These are phyloP conservation scores for Xanthostigma xanthostigma DNA, from an alignment of 2,888 invertebrate species.

Conservation along the genomic window DNA sequence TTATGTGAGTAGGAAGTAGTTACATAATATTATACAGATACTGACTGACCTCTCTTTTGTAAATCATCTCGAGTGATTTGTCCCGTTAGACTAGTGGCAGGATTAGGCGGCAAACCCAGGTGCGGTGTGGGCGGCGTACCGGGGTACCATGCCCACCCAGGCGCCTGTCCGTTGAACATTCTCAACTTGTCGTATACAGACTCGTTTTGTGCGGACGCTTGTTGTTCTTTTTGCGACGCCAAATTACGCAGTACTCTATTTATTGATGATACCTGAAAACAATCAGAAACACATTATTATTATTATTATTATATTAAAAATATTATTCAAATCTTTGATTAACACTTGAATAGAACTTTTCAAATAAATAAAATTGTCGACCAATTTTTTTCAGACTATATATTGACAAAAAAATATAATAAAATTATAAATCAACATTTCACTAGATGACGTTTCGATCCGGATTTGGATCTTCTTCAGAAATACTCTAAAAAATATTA, in stretches of 20 bases:
- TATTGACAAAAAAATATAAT: too few relatives aligned
- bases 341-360: too few relatives aligned
- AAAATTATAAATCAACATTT: too few relatives aligned
- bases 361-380: too few relatives aligned
- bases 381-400: too few relatives aligned
- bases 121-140: constrained; percentile 62
- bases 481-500: too few relatives aligned
- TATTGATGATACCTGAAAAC: constrained; percentile 84
- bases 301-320: neutral
- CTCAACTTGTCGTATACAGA: constrained; percentile 88
- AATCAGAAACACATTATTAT: constrained; percentile 11
- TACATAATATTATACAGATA: constrained; percentile 12
- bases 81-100: constrained; percentile 25
- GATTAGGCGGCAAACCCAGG: constrained; percentile 38
- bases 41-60: constrained; percentile 42
- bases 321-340: too few relatives aligned
- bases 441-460: too few relatives aligned
- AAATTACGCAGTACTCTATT: constrained; percentile 93
- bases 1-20: too few relatives aligned
- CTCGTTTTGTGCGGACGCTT: constrained; percentile 67
- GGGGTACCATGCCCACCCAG: constrained; percentile 80
- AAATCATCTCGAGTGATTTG: constrained; percentile 50
- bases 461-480: too few relatives aligned
- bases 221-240: constrained; percentile 92
- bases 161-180: constrained; percentile 86